These are phyloP conservation scores for Illadopsis cleaveri DNA, from an alignment of 2,113 vertebrate genomes.

Conservation along the genomic window DNA sequence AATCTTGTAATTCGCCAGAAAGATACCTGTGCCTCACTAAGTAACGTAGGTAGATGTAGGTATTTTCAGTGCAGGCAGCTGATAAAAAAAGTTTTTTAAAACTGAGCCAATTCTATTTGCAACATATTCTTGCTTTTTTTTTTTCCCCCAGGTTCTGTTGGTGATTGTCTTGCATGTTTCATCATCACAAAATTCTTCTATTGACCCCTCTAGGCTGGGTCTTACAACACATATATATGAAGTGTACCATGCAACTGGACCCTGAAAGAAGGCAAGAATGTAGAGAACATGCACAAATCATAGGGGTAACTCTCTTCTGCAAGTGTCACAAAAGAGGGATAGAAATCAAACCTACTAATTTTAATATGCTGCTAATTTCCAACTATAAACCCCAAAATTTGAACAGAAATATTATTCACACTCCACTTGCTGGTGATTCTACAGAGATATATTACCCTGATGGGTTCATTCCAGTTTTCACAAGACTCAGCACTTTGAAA, in stretches of 20 bases:
- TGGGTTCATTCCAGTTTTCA: neutral
- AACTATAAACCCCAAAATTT: neutral
- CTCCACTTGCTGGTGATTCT: neutral
- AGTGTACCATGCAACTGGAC: rapidly evolving
- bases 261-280: neutral
- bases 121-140: neutral
- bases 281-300: neutral
- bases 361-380: neutral
- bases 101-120: neutral
- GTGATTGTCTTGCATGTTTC: neutral
- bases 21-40: neutral
- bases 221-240: neutral
- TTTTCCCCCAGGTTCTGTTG: neutral
- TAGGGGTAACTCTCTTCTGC: neutral
- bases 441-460: neutral
- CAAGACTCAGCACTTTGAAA: neutral
- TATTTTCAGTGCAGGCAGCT: neutral
- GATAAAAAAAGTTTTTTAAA: neutral
- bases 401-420: neutral
- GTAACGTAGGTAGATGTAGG: neutral
- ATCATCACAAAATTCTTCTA: neutral
- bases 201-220: neutral
- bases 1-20: neutral
- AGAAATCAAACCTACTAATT: neutral
- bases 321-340: neutral